Evolutionary conservation across 1,140 invertebrate genomes (phyloP), one percentile per base, ranked within the genome.

Genomic region (Macrostomum lignano): DNA sequence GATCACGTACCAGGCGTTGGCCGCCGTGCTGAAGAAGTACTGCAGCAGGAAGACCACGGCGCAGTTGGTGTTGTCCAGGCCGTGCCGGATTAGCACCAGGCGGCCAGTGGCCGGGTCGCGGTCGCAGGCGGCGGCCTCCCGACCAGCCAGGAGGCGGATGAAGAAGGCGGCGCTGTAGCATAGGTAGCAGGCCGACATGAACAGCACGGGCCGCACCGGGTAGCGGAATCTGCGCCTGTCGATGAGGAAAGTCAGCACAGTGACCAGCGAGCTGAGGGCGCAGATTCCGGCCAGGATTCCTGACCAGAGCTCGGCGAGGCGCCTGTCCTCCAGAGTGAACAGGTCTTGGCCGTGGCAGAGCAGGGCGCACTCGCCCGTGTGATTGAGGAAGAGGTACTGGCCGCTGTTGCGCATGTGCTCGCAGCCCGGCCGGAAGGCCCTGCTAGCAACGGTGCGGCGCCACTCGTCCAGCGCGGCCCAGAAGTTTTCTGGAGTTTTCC

Each of bases 161-260:
- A 91, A 69, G 58, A 88, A 96, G 19, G 73, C 73, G 40, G 76
- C 59, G 29, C 79, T 75, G 20, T 94, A 79, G 64, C 91, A 74
- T 28, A 86, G 62, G 54, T 91, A 93, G 51, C 88, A 96, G n/a
- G 88, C 68, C 14, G 81, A 79, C 36, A 98, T 61, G 55, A 88
- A 93, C 40, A 96, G 84, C 38, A 98, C 93, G 1, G 86, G 82
- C 38, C 86, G 62, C 55, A 94, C 86, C 1, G 88, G 91, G 61
- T 93, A 96, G 20, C 74, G 68, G 57, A 96, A 76, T 79, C 46
- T 79, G 13, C 68, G 66, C 0, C 72, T 69, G 37, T 67, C 60
- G 7, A 71, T 53, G 17, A 60, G 35, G 40, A 54, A 58, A 2
- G 55, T 53, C 7, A 60, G 34, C 3, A 60, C 44, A 6, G 58